Base-by-base conservation (phyloP, 2,797 vertebrate species). In the Eurystomus glaucurus region DNA sequence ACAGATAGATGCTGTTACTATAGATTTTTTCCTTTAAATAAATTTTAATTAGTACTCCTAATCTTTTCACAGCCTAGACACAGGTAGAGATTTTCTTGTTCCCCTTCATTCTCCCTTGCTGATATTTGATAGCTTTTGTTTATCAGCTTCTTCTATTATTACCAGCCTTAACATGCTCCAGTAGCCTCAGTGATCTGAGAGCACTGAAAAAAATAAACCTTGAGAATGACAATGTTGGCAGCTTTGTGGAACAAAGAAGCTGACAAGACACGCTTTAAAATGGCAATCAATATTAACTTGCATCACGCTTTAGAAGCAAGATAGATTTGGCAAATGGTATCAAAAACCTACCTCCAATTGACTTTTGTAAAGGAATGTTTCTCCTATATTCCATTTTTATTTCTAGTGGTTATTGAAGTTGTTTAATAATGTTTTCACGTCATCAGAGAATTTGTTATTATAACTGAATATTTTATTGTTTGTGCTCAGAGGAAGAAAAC, bases 281-380 rank as follows among this genome's bases (percentile, higher is more conserved):
- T 72, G 76, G n/a, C 93, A 94, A 95, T 96, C 93, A 95, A 95
- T 95, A 96, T 90, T 94, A 96, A 92, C 90, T 89, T 75, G 43
- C 69, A 78, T 81, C 84, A 37, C 3, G 2, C 72, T 78, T 85
- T 46, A 52, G 82, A 78, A 93, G 87, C 43, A 57, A 75, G 88
- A 77, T 43, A 55, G 64, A 80, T 91, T 83, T 91, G 81, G 89
- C 82, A 94, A 96, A 90, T 41, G 6, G 45, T 62, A 86, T 85
- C 52, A 93, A 82, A 95, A 64, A 37, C 33, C 7, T 85, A 29
- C 55, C 62, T 86, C 51, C 33, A 19, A 92, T 60, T 82, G 68
- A 93, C 51, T 95, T 81, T 45, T 46, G 80, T 74, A 77, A 91
- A 72, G 83, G 43, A 76, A 85, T 68, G 71, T 72, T 94, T 93